Conservation (phyloP, 2,113 vertebrate genomes). For the Pimephales promelas region DNA sequence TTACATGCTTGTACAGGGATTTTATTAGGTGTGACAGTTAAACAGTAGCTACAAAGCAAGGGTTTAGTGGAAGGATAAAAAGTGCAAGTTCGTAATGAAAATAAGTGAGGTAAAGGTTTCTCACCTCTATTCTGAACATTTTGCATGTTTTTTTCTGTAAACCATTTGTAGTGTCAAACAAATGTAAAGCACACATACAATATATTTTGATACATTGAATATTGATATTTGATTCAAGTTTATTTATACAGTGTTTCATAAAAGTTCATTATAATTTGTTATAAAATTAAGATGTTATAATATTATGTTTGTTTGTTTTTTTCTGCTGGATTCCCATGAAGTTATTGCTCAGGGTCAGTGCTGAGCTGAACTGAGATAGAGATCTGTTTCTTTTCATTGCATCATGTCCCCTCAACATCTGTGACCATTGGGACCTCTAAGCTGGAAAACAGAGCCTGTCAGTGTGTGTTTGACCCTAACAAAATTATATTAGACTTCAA, state of each 20-base stretch:
- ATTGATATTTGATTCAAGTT: neutral
- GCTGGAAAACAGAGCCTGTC: neutral
- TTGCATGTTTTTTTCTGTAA: neutral
- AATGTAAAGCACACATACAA: neutral
- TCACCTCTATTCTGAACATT: neutral
- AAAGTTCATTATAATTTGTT: neutral
- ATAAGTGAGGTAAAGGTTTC: neutral
- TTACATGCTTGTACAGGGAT: neutral
- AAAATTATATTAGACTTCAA: neutral
- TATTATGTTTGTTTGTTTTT: no score
- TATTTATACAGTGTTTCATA: neutral
- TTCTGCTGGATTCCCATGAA: neutral
- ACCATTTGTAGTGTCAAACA: neutral
- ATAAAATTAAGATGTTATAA: neutral
- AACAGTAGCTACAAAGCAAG: neutral
- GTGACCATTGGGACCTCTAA: slow-evolving; percentile 1
- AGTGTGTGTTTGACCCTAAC: neutral
- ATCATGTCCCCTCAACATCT: slow-evolving; percentile 42
- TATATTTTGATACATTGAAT: neutral
- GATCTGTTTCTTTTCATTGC: slow-evolving; percentile 25
- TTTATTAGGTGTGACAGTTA: slow-evolving; percentile 4
- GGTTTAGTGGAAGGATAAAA: neutral
- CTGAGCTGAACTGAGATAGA: neutral
- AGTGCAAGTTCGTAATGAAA: neutral
- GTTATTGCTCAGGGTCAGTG: neutral